A percentile compares a stretch with the other conserved stretches of the same genome.
Conservation (phyloP, 2,888 invertebrate genomes). For the Nezara viridula region DNA sequence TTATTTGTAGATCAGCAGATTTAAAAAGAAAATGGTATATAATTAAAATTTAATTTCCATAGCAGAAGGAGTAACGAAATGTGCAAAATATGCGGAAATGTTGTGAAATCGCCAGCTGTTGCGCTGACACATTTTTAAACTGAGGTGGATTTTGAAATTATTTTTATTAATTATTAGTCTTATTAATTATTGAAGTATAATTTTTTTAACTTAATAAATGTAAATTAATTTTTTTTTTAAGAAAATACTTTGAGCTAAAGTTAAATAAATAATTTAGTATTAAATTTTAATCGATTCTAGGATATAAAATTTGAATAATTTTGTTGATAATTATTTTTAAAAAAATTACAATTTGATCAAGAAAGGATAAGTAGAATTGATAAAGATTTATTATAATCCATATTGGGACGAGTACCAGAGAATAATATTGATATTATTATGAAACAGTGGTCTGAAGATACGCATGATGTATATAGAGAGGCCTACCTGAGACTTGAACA, state of each 20-base stretch:
- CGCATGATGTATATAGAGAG: not conserved
- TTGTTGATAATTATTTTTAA: too few species aligned
- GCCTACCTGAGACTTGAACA: not conserved
- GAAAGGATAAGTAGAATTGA: too few species aligned
- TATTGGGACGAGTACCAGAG: too few species aligned
- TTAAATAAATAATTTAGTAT: too few species aligned
- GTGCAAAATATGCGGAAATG: slow-evolving; percentile 29
- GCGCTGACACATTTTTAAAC: not conserved
- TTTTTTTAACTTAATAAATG: not conserved
- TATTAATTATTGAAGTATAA: not conserved
- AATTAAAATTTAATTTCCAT: not conserved
- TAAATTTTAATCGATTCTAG: too few species aligned
- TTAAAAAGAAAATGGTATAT: not conserved
- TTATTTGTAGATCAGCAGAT: not conserved
- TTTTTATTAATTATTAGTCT: not conserved
- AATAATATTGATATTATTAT: too few species aligned
- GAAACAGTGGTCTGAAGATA: too few species aligned
- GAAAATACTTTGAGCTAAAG: too few species aligned
- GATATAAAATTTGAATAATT: too few species aligned
- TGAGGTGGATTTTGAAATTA: not conserved
- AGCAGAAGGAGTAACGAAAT: not conserved
- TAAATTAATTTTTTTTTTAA: too few species aligned
- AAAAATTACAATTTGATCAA: too few species aligned
- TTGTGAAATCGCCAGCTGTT: not conserved
- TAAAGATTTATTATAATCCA: too few species aligned